Percentiles rank a stretch among this genome's conserved stretches.
Conservation (phyloP, 1,140 invertebrate species). For the Trichoplusia ni region DNA sequence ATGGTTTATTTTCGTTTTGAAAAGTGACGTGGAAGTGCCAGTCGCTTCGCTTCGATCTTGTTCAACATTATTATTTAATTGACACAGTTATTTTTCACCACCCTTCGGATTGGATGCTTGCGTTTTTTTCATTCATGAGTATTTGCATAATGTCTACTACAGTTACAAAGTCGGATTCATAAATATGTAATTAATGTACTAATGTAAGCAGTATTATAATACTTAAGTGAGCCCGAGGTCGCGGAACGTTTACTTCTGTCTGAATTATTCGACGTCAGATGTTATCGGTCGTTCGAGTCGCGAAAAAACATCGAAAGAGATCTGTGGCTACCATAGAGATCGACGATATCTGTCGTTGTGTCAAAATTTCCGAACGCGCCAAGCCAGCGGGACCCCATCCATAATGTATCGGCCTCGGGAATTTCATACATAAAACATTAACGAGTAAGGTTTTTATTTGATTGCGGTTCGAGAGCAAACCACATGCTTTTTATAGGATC, state of each 20-base stretch:
- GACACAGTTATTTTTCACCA: conserved; percentile 10
- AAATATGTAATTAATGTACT: neutral
- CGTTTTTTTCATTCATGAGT: too few species aligned
- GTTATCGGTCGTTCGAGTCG: conserved; percentile 50
- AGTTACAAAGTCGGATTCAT: neutral
- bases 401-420: conserved; percentile 71
- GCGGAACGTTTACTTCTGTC: conserved; percentile 13
- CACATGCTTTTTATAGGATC: conserved; percentile 61
- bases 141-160: too few species aligned
- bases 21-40: conserved; percentile 20
- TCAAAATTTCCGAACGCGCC: conserved; percentile 69
- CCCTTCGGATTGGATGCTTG: too few species aligned
- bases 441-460: conserved; percentile 77
- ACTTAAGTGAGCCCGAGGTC: neutral
- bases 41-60: conserved; percentile 4
- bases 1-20: neutral
- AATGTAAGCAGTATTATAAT: conserved; percentile 23
- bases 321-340: conserved; percentile 66
- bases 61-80: conserved; percentile 4
- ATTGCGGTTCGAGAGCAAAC: conserved; percentile 61
- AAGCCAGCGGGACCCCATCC: conserved; percentile 72
- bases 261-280: conserved; percentile 54
- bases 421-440: conserved; percentile 78
- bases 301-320: conserved; percentile 53
- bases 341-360: conserved; percentile 64